phyloP scores from a whole-genome alignment of 2,888 invertebrate genomes.

The Drosophila hamatofila region DNA sequence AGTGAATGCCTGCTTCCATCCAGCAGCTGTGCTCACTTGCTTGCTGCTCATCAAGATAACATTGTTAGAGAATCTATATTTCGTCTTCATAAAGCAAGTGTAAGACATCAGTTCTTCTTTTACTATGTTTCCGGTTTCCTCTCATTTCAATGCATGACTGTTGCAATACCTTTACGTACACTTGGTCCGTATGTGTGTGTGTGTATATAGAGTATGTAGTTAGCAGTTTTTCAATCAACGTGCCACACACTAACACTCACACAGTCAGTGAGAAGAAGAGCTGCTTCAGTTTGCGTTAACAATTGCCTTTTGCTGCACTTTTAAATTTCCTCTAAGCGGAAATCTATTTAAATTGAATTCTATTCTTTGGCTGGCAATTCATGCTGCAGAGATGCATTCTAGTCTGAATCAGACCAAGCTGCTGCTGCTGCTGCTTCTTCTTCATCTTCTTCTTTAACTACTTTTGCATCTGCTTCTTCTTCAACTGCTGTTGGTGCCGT shows the following conservation, averaged over 20 bases:
- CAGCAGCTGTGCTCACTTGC: neutral
- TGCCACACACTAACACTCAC: slow-evolving; percentile 52
- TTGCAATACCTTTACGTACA: slow-evolving; percentile 42
- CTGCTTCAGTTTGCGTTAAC: slow-evolving; percentile 62
- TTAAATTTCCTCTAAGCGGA: slow-evolving; percentile 83
- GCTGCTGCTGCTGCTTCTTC: slow-evolving; percentile 23
- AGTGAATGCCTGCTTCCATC: neutral
- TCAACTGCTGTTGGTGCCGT: slow-evolving; percentile 11
- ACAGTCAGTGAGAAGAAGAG: slow-evolving; percentile 14
- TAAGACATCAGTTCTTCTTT: slow-evolving; percentile 25
- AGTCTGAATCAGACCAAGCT: slow-evolving; percentile 36
- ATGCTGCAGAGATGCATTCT: slow-evolving; percentile 60
- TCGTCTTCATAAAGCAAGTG: slow-evolving; percentile 25
- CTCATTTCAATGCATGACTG: slow-evolving; percentile 57
- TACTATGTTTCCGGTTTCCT: slow-evolving; percentile 36
- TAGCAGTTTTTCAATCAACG: slow-evolving; percentile 76
- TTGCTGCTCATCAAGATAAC: neutral
- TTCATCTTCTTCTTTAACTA: slow-evolving; percentile 17
- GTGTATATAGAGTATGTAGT: slow-evolving; percentile 60
- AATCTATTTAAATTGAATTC: slow-evolving; percentile 83
- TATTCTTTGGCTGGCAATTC: slow-evolving; percentile 68
- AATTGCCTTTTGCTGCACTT: slow-evolving; percentile 71
- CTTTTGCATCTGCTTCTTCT: slow-evolving; percentile 13
- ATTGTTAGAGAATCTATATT: slow-evolving; percentile 36
- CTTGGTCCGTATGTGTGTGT: slow-evolving; percentile 5